Evolutionary conservation across 2,888 invertebrate species (phyloP).

Genomic region (Alviniconcha strummeri): DNA sequence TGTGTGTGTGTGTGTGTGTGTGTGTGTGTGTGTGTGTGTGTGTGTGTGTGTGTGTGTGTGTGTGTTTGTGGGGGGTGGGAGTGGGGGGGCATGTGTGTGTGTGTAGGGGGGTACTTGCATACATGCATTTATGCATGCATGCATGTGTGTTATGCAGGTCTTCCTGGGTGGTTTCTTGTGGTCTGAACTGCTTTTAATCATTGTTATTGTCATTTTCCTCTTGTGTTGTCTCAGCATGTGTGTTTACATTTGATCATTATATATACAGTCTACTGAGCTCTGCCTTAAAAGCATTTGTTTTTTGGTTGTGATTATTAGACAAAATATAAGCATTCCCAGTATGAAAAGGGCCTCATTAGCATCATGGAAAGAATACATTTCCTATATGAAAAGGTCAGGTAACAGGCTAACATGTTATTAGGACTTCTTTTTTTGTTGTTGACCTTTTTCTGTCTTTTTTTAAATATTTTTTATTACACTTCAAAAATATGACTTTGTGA

Average conservation of each 20-base stretch:
- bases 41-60: background rate
- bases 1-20: background rate
- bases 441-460: background rate
- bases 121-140: background rate
- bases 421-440: background rate
- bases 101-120: background rate
- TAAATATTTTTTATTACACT: background rate
- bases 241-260: background rate
- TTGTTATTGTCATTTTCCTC: background rate
- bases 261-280: background rate
- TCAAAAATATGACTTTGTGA: too few species aligned
- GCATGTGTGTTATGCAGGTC: background rate
- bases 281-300: background rate
- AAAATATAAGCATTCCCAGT: too few species aligned
- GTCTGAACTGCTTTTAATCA: too few species aligned
- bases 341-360: too few species aligned
- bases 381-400: too few species aligned
- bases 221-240: background rate
- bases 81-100: background rate
- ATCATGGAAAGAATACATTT: too few species aligned
- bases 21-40: background rate
- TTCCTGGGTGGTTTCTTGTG: background rate
- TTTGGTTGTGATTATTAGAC: too few species aligned
- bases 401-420: too few species aligned
- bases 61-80: too few species aligned